A percentile compares a stretch with the other conserved stretches of the same genome.
Evolutionary conservation across 2,113 vertebrate species (phyloP).

Genomic region (Taurulus bubalis): DNA sequence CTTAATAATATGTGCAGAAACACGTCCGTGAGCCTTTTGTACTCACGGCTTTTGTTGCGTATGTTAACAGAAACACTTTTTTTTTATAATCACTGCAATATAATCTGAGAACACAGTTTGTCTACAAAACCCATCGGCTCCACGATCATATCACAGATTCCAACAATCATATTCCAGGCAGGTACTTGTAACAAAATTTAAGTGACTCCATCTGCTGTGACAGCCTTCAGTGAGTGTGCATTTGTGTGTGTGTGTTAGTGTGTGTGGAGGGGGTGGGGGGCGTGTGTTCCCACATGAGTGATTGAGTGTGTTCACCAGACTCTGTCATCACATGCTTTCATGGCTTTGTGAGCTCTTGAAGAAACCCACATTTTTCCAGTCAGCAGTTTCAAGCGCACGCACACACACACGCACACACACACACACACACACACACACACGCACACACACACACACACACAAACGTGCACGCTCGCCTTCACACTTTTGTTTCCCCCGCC

Average conservation of each 20-base stretch:
- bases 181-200: conserved; percentile 64
- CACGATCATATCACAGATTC: conserved; percentile 22
- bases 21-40: neutral
- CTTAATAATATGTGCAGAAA: neutral
- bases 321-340: conserved; percentile 74
- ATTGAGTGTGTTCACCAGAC: conserved; percentile 69
- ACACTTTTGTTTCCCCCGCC: conserved; percentile 53
- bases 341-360: conserved; percentile 69
- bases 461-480: neutral
- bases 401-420: neutral
- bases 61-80: neutral
- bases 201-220: conserved; percentile 69
- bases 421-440: conserved; percentile 4
- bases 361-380: conserved; percentile 75
- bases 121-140: conserved; percentile 13
- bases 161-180: conserved; percentile 53
- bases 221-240: conserved; percentile 57
- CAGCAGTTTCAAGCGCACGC: conserved; percentile 63
- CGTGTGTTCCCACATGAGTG: conserved; percentile 50
- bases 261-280: conserved; percentile 9
- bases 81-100: conserved; percentile 6
- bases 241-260: conserved; percentile 30
- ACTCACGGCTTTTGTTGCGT: neutral
- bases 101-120: conserved; percentile 33
- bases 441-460: neutral